Evolutionary conservation across 2,888 invertebrate genomes (phyloP).

Genomic region (Diloba caeruleocephala): DNA sequence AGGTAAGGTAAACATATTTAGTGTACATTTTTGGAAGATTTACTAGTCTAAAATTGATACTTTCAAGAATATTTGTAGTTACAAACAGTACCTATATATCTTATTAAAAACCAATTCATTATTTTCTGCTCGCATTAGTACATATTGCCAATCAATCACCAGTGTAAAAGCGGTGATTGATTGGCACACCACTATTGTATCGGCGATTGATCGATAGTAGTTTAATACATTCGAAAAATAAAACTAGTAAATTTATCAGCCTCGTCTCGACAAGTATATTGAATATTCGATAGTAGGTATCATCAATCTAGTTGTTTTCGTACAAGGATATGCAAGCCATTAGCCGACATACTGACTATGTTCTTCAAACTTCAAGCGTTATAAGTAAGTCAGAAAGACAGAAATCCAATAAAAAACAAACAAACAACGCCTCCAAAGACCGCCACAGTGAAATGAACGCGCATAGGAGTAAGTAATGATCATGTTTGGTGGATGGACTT

Average conservation of each 20-base stretch:
- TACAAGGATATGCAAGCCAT: not conserved
- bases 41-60: too few relatives aligned
- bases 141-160: slow-evolving; percentile 28
- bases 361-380: too few relatives aligned
- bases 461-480: too few relatives aligned
- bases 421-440: too few relatives aligned
- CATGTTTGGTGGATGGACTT: too few relatives aligned
- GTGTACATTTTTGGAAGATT: too few relatives aligned
- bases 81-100: not conserved
- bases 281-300: not conserved
- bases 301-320: not conserved
- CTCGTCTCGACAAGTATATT: slow-evolving; percentile 2
- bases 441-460: too few relatives aligned
- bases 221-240: slow-evolving; percentile 19
- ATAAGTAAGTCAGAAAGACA: too few relatives aligned
- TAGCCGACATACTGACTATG: not conserved
- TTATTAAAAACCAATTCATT: not conserved
- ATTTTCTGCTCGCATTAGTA: slow-evolving; percentile 15
- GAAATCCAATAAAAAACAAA: too few relatives aligned
- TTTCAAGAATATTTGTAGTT: not conserved
- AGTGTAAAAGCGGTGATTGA: slow-evolving; percentile 31
- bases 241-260: slow-evolving; percentile 18
- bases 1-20: too few relatives aligned
- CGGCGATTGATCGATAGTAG: slow-evolving; percentile 16
- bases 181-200: slow-evolving; percentile 19